These are phyloP conservation scores for Siniperca knerii DNA, from an alignment of 2,113 vertebrate species.

Conservation along the genomic window DNA sequence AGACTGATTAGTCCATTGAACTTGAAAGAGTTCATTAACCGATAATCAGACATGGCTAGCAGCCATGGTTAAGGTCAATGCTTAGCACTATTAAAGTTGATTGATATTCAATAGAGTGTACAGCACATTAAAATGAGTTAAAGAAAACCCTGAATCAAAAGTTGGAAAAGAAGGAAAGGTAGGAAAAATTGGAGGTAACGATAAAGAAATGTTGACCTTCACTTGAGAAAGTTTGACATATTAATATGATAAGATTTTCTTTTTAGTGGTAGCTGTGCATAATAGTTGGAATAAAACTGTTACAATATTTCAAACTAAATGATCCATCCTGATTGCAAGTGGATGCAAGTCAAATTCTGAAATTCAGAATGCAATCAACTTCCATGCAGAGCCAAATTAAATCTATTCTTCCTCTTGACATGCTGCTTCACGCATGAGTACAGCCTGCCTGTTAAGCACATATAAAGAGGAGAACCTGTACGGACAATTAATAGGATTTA, in stretches of 20 bases:
- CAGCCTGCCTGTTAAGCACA: conserved; percentile 44
- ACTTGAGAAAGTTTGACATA: conserved; percentile 29
- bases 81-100: conserved; percentile 71
- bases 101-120: conserved; percentile 81
- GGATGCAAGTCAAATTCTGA: not conserved
- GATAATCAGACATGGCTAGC: conserved; percentile 72
- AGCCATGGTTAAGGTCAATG: conserved; percentile 74
- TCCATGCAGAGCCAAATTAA: conserved; percentile 40
- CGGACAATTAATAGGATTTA: conserved; percentile 40
- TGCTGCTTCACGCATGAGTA: conserved; percentile 29
- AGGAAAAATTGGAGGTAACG: conserved; percentile 18
- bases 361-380: conserved; percentile 15
- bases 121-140: conserved; percentile 73
- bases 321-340: not conserved
- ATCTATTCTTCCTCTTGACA: conserved; percentile 59
- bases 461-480: conserved; percentile 17
- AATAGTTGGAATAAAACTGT: conserved; percentile 9
- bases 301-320: conserved; percentile 13
- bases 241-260: conserved; percentile 21
- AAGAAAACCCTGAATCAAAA: conserved; percentile 59
- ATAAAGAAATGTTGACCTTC: conserved; percentile 49
- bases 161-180: conserved; percentile 57
- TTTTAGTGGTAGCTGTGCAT: not conserved
- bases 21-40: conserved; percentile 81
- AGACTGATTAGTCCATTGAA: conserved; percentile 77